These are phyloP conservation scores for Ptychodera flava DNA, from an alignment of 35 echinoderm and acorn worm species.

Conservation along the genomic window DNA sequence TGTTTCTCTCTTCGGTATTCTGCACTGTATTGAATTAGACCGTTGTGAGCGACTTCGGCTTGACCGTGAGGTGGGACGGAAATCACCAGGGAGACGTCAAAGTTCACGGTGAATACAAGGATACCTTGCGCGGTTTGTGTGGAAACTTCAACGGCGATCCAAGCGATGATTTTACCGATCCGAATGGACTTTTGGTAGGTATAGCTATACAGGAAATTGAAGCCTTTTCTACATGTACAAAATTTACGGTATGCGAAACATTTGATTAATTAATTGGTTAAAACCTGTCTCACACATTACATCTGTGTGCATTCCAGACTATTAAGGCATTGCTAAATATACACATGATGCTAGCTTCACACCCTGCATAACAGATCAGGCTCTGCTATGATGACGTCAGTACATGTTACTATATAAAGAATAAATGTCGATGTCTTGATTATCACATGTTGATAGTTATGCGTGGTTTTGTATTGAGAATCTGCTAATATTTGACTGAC, in stretches of 20 bases:
- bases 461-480: background rate
- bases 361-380: too few relatives aligned
- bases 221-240: too few relatives aligned
- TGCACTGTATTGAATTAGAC: background rate
- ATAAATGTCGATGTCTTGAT: background rate
- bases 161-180: constrained; percentile 59
- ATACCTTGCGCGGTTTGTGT: constrained; percentile 73
- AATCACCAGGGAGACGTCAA: constrained; percentile 68
- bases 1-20: background rate
- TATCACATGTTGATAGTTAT: background rate
- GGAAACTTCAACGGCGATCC: constrained; percentile 81
- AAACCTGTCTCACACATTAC: too few relatives aligned
- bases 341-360: too few relatives aligned
- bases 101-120: constrained; percentile 58
- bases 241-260: too few relatives aligned
- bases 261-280: too few relatives aligned
- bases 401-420: background rate
- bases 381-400: too few relatives aligned
- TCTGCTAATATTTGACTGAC: background rate
- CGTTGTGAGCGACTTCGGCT: constrained; percentile 32
- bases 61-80: constrained; percentile 78
- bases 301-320: too few relatives aligned
- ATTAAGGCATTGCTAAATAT: too few relatives aligned
- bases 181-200: background rate
- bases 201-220: too few relatives aligned